Conservation (phyloP, 2,797 vertebrate species). For the Oophaga sylvatica region DNA sequence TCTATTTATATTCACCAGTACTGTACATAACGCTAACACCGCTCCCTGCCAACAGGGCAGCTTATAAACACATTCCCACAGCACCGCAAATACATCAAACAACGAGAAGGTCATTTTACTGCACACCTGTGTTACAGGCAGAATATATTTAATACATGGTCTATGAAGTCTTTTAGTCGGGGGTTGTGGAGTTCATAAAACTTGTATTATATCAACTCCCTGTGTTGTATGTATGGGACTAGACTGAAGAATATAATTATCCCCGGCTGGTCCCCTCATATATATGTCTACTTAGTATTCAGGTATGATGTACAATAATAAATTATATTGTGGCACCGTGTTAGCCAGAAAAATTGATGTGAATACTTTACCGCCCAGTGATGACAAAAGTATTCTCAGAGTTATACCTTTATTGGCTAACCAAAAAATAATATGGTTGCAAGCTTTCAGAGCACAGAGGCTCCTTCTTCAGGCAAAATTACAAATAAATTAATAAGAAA, state of each 20-base stretch:
- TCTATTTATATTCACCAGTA: constrained; percentile 20
- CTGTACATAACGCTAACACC: constrained; percentile 25
- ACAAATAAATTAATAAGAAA: too few relatives aligned
- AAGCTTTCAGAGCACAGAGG: too few relatives aligned
- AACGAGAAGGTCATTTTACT: constrained; percentile 15
- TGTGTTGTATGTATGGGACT: background rate
- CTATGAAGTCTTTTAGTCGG: background rate
- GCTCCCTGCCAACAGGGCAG: constrained; percentile 7
- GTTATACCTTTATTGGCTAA: too few relatives aligned
- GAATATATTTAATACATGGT: constrained; percentile 8
- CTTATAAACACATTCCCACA: constrained; percentile 35
- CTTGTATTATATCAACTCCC: background rate
- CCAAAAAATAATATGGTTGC: too few relatives aligned
- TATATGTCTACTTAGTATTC: background rate
- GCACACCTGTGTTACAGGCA: constrained; percentile 17
- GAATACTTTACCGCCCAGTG: too few relatives aligned
- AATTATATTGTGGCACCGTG: too few relatives aligned
- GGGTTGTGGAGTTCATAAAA: constrained; percentile 25
- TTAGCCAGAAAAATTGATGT: too few relatives aligned
- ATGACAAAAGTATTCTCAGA: too few relatives aligned
- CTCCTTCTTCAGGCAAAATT: too few relatives aligned
- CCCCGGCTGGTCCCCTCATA: background rate
- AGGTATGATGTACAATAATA: too few relatives aligned
- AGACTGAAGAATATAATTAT: background rate
- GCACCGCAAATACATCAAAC: constrained; percentile 29